Evolutionary conservation across 1,140 invertebrate species (phyloP).

Genomic region (Trichonephila inaurata): DNA sequence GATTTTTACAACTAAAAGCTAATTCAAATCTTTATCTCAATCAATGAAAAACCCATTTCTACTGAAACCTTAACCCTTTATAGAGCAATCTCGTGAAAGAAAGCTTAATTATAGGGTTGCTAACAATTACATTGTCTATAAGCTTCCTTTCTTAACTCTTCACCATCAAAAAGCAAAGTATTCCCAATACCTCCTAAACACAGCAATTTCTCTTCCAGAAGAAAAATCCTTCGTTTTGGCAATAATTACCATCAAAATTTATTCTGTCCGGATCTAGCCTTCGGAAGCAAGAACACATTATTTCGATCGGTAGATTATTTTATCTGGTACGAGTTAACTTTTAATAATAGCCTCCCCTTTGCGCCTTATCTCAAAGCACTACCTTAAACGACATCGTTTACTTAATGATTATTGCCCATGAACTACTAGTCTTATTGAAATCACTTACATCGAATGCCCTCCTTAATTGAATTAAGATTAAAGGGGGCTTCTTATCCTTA

Average conservation of each 20-base stretch:
- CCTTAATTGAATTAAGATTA: conserved; percentile 54
- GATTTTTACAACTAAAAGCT: too few species aligned
- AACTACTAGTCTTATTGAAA: conserved; percentile 29
- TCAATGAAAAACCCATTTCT: too few species aligned
- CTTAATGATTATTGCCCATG: conserved; percentile 44
- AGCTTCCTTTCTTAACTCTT: too few species aligned
- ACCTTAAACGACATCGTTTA: conserved; percentile 35
- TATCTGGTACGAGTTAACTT: conserved; percentile 16
- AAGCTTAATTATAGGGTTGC: too few species aligned
- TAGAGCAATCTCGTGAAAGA: too few species aligned
- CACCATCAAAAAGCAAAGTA: too few species aligned
- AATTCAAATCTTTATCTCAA: too few species aligned
- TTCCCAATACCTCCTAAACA: too few species aligned
- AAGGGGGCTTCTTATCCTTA: conserved; percentile 12
- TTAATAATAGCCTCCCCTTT: conserved; percentile 11
- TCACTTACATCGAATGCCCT: conserved; percentile 34
- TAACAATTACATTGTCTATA: too few species aligned
- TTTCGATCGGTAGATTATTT: neutral
- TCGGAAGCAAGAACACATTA: neutral
- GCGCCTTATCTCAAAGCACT: conserved; percentile 2
- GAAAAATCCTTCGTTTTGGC: neutral
- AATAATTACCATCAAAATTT: neutral
- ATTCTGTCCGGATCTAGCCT: neutral
- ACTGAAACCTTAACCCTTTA: too few species aligned
- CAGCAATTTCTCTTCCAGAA: too few species aligned